These are phyloP conservation scores for Ophiodon elongatus DNA, from an alignment of 2,113 vertebrate species.

Conservation along the genomic window DNA sequence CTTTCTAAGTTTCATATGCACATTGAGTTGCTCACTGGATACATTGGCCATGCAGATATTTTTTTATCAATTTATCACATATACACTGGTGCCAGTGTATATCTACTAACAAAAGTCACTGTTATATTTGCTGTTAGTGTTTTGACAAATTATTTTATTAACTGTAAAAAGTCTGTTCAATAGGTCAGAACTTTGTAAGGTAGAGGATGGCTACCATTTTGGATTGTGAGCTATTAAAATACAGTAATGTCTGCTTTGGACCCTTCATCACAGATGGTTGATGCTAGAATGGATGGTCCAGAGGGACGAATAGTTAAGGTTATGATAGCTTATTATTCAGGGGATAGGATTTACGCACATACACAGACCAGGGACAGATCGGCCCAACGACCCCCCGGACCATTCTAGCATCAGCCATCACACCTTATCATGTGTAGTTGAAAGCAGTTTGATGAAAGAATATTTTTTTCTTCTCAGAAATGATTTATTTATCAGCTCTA, in stretches of 20 bases:
- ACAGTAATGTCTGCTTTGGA: background rate
- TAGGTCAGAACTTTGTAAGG: background rate
- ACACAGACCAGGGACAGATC: no score
- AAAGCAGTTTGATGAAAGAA: background rate
- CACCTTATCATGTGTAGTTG: background rate
- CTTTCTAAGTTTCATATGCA: constrained; percentile 32
- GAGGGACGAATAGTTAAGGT: background rate
- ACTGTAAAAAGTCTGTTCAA: background rate
- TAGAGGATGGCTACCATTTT: background rate
- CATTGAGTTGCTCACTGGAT: constrained; percentile 17
- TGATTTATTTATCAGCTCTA: background rate
- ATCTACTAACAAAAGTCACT: background rate
- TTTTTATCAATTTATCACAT: background rate
- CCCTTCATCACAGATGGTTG: background rate
- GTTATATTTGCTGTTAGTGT: background rate
- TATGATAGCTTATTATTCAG: background rate
- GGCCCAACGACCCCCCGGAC: background rate
- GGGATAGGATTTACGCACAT: no score
- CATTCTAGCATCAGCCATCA: background rate
- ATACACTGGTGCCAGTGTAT: background rate
- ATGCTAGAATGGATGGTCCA: background rate
- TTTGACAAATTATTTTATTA: background rate
- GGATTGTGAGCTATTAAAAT: background rate
- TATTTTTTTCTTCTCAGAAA: constrained; percentile 1
- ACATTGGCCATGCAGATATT: background rate